Evolutionary conservation across 1,140 invertebrate genomes (phyloP).

Genomic region (Sarcophaga bullata): DNA sequence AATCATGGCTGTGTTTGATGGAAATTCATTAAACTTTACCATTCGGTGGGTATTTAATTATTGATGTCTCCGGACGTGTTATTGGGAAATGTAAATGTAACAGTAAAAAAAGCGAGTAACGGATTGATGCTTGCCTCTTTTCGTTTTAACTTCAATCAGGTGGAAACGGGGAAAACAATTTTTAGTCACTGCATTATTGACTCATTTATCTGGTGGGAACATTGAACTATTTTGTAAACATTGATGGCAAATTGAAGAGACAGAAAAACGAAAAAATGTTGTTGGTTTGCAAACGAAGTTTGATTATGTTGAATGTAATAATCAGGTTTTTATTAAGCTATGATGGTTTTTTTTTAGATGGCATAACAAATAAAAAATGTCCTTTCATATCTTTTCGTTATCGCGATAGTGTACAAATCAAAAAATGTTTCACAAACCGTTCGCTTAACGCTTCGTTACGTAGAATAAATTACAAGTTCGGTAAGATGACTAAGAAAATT

Average conservation of each 20-base stretch:
- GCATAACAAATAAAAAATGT: too few species aligned
- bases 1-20: background rate
- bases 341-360: too few species aligned
- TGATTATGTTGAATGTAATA: too few species aligned
- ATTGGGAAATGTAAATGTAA: background rate
- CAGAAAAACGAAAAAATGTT: too few species aligned
- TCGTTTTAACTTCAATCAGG: background rate
- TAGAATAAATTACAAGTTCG: too few species aligned
- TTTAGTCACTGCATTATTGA: background rate
- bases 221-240: conserved; percentile 2
- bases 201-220: conserved; percentile 8
- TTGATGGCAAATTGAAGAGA: background rate
- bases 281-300: too few species aligned
- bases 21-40: conserved; percentile 17
- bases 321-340: too few species aligned
- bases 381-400: too few species aligned
- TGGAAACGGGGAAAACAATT: background rate
- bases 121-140: background rate
- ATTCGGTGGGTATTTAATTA: conserved; percentile 4
- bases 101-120: background rate
- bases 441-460: too few species aligned
- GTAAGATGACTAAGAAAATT: too few species aligned
- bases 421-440: too few species aligned
- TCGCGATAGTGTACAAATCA: too few species aligned
- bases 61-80: background rate